Percentiles rank a stretch among this genome's conserved stretches.
These are phyloP conservation scores for Calephelis perditalis DNA, from an alignment of 2,888 invertebrate species.

Conservation along the genomic window DNA sequence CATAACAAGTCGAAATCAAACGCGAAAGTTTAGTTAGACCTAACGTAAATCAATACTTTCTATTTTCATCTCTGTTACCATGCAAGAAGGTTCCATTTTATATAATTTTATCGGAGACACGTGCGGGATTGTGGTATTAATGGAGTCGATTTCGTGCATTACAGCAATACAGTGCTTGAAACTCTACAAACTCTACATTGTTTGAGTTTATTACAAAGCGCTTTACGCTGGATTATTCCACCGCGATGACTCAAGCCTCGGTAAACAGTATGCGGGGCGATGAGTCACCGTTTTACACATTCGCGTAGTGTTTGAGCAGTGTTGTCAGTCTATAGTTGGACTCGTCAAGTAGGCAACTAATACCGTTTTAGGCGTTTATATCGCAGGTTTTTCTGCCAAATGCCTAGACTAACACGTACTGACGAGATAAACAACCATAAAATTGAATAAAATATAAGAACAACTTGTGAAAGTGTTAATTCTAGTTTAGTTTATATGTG, in stretches of 20 bases:
- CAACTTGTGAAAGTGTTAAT: conserved; percentile 67
- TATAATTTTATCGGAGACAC: conserved; percentile 49
- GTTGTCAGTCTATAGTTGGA: conserved; percentile 76
- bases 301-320: conserved; percentile 77
- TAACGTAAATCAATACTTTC: conserved; percentile 26
- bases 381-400: conserved; percentile 65
- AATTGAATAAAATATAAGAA: conserved; percentile 47
- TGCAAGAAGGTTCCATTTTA: conserved; percentile 46
- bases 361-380: conserved; percentile 65
- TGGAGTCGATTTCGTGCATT: conserved; percentile 57
- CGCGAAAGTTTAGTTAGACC: conserved; percentile 65
- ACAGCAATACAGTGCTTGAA: conserved; percentile 61
- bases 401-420: conserved; percentile 52
- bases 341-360: conserved; percentile 62
- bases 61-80: conserved; percentile 12
- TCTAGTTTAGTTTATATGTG: conserved; percentile 61
- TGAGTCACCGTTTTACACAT: conserved; percentile 79
- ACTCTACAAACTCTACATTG: conserved; percentile 25
- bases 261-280: conserved; percentile 79
- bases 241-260: conserved; percentile 75
- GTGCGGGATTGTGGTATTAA: conserved; percentile 76
- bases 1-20: conserved; percentile 69
- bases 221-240: conserved; percentile 55
- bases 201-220: conserved; percentile 41
- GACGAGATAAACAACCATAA: conserved; percentile 48